Percentiles rank a stretch among this genome's conserved stretches.
phyloP scores from a whole-genome alignment of 2,797 vertebrate species.

The Notolabrus celidotus region DNA sequence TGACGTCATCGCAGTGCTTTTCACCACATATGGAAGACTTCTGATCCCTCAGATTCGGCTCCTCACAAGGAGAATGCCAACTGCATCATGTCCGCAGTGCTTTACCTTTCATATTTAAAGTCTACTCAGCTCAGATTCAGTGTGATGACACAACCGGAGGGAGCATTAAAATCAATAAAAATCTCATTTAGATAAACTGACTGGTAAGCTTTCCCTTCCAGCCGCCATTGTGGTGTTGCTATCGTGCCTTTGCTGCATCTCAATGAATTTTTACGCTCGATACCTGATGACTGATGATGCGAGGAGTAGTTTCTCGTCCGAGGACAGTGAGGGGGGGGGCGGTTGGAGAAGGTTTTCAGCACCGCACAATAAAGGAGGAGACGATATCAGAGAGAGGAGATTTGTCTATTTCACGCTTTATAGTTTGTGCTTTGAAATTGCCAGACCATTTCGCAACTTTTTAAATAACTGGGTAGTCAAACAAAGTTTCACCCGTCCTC shows the following conservation, averaged over 20 bases:
- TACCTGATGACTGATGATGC: conserved; percentile 61
- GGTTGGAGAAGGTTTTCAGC: background rate
- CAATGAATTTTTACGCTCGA: conserved; percentile 36
- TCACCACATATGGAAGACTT: conserved; percentile 7
- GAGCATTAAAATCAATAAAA: conserved; percentile 62
- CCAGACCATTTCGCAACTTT: conserved; percentile 31
- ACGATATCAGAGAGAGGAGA: background rate
- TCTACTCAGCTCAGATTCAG: conserved; percentile 39
- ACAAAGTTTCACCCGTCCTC: no score
- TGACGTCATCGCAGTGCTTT: conserved; percentile 22
- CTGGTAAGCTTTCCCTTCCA: conserved; percentile 46
- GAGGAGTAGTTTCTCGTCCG: conserved; percentile 11
- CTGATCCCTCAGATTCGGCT: conserved; percentile 35
- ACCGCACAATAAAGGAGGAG: background rate
- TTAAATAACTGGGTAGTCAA: conserved; percentile 6
- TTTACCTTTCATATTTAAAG: conserved; percentile 70
- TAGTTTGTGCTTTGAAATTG: conserved; percentile 11
- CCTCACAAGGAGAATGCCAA: conserved; percentile 50
- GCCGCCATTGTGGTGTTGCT: conserved; percentile 29
- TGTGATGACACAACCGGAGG: conserved; percentile 47
- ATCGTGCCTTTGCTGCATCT: conserved; percentile 37
- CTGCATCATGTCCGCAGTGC: conserved; percentile 39
- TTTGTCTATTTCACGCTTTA: background rate
- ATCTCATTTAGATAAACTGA: conserved; percentile 72
- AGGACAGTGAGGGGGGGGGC: conserved; percentile 31